Conservation (phyloP, 2,797 vertebrate genomes). For the Rhinichthys osculus region DNA sequence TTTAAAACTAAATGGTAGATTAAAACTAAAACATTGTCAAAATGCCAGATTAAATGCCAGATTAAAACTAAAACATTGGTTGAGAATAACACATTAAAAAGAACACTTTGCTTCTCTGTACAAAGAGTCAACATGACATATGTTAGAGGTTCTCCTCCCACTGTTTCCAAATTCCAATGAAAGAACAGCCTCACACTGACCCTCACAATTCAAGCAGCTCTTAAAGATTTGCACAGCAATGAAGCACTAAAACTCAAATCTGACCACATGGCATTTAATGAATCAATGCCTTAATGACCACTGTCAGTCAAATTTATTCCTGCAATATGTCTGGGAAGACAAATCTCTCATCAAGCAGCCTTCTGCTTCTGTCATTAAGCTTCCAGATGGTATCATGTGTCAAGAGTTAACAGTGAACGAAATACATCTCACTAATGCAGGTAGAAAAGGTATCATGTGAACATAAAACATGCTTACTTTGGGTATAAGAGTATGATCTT, state of each 20-base stretch:
- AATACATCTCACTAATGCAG: conserved; percentile 19
- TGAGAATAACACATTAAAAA: neutral
- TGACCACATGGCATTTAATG: conserved; percentile 65
- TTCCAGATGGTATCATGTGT: conserved; percentile 63
- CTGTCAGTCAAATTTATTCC: conserved; percentile 56
- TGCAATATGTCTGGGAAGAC: conserved; percentile 69
- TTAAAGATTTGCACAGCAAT: neutral
- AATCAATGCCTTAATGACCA: conserved; percentile 70
- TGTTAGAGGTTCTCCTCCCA: conserved; percentile 28
- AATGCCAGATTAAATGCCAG: too few relatives aligned
- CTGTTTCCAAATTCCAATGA: conserved; percentile 38
- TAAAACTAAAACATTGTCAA: neutral
- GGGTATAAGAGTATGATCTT: neutral
- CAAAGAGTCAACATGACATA: conserved; percentile 13
- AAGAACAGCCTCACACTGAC: neutral
- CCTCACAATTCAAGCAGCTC: conserved; percentile 4
- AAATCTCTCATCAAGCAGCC: conserved; percentile 63
- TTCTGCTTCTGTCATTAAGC: conserved; percentile 64
- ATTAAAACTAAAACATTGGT: neutral
- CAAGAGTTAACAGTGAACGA: conserved; percentile 58
- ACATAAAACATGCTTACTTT: neutral
- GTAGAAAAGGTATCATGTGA: conserved; percentile 24
- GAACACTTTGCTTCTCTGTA: neutral
- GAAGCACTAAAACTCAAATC: conserved; percentile 58
- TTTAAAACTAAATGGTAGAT: too few relatives aligned